phyloP scores from a whole-genome alignment of 1,140 invertebrate species.

The Dendrolimus kikuchii region DNA sequence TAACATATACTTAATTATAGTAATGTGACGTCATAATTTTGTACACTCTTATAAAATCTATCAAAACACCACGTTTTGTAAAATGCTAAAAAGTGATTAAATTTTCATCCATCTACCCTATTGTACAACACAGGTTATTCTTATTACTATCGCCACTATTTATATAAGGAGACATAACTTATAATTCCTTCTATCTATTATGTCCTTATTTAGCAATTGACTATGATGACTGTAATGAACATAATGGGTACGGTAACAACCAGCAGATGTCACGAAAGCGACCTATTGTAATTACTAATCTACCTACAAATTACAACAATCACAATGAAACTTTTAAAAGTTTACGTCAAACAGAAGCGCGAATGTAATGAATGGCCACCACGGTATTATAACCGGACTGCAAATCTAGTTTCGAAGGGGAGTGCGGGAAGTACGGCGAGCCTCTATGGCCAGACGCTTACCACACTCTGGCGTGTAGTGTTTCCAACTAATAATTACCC shows the following conservation, averaged over 20 bases:
- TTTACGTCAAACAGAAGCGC: constrained; percentile 55
- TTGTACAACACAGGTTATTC: too few relatives aligned
- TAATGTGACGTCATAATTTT: too few relatives aligned
- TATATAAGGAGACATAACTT: too few relatives aligned
- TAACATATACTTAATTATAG: too few relatives aligned
- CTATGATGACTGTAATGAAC: background rate
- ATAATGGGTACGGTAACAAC: background rate
- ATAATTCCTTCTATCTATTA: too few relatives aligned
- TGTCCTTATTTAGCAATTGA: too few relatives aligned
- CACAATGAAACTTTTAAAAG: constrained; percentile 44
- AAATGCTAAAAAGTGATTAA: too few relatives aligned
- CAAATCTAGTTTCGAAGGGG: constrained; percentile 68
- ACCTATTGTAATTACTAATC: constrained; percentile 10
- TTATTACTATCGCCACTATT: too few relatives aligned
- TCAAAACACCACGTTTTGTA: too few relatives aligned
- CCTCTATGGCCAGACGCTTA: constrained; percentile 67
- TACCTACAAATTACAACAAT: constrained; percentile 20
- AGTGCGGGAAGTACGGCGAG: constrained; percentile 67
- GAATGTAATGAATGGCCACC: constrained; percentile 58
- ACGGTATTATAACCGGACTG: constrained; percentile 65
- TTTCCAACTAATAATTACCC: constrained; percentile 20
- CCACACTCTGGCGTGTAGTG: constrained; percentile 60
- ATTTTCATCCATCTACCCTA: too few relatives aligned
- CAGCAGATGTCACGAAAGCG: background rate
- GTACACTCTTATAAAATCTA: too few relatives aligned